Percentiles rank a stretch among this genome's conserved stretches.
These are phyloP conservation scores for Eupsittula cactorum DNA, from an alignment of 2,113 vertebrate species.

Conservation along the genomic window DNA sequence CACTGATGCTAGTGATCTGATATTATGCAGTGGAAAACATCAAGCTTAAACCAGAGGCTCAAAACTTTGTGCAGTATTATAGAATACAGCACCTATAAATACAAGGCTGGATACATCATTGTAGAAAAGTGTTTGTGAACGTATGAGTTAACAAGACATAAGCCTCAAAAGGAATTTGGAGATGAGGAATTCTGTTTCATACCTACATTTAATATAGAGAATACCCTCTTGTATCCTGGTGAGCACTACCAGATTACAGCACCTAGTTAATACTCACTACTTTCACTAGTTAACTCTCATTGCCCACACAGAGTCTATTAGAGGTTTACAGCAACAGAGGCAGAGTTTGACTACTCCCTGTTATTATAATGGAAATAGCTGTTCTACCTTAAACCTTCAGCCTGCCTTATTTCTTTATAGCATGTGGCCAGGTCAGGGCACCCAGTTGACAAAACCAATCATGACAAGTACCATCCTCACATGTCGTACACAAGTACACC, in stretches of 20 bases:
- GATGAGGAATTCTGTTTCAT: background rate
- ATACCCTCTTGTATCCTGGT: background rate
- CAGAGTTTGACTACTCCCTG: background rate
- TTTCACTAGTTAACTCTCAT: background rate
- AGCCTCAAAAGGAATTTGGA: background rate
- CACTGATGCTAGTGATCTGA: background rate
- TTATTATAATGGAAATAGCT: background rate
- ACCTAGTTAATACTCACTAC: background rate
- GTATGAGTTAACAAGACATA: background rate
- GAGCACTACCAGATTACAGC: background rate
- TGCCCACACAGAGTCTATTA: rapidly evolving
- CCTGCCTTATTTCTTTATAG: background rate
- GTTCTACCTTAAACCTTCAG: background rate
- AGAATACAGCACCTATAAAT: background rate
- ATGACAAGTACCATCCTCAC: background rate
- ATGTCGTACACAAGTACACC: background rate
- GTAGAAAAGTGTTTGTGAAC: background rate
- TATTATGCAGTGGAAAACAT: rapidly evolving
- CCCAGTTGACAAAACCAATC: background rate
- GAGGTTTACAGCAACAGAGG: background rate
- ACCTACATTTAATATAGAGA: background rate
- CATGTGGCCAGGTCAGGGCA: background rate
- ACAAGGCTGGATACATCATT: background rate
- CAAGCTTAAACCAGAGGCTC: background rate
- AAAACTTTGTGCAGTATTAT: background rate